Evolutionary conservation across 2,113 vertebrate species (phyloP), one percentile per base, ranked within the genome.

Genomic region (Ophiodon elongatus): DNA sequence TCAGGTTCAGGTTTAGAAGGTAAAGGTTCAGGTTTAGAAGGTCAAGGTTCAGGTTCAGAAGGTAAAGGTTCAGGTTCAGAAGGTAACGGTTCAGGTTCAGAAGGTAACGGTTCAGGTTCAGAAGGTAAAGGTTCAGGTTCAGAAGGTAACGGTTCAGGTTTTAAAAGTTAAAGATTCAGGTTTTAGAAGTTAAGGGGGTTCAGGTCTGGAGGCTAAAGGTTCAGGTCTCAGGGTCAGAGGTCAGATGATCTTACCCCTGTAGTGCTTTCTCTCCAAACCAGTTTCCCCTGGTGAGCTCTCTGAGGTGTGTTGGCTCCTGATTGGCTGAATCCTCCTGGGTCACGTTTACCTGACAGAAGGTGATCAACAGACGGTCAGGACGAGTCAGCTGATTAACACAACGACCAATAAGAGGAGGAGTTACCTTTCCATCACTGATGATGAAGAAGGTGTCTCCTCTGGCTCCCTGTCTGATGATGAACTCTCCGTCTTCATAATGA

Each of bases 371-470:
- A 17, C 15, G 37, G 79, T 72, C 9, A 9, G 63, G 65, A 57
- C 1, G 19, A 52, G 31, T 19, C 3, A 14, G 54, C 17, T 21
- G 76, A 72, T 67, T 35, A 8, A 39, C 35, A 45, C 43, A 15
- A 45, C 15, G 5, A 15, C 15, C 43, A 45, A 45, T n/a, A 54
- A 9, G n/a, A 23, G 50, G 50, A 54, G 23, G 8, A 1, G 21
- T 23, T 54, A 52, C 98, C 97, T 97, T 98, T 85, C 98, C 98
- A 93, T 99, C 99, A 91, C 98, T 99, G 95, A 99, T 99, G 86
- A 99, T 99, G 74, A 99, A 99, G 96, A 99, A 99, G 70, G 98
- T 99, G 93, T 99, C 98, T 88, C 98, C 98, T 94, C 98, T 95
- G 83, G 98, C 98, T 70, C 98, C 98, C 87, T 99, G 98, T 56